These are phyloP conservation scores for Paraplagusia blochii DNA, from an alignment of 2,113 vertebrate genomes.

Conservation along the genomic window DNA sequence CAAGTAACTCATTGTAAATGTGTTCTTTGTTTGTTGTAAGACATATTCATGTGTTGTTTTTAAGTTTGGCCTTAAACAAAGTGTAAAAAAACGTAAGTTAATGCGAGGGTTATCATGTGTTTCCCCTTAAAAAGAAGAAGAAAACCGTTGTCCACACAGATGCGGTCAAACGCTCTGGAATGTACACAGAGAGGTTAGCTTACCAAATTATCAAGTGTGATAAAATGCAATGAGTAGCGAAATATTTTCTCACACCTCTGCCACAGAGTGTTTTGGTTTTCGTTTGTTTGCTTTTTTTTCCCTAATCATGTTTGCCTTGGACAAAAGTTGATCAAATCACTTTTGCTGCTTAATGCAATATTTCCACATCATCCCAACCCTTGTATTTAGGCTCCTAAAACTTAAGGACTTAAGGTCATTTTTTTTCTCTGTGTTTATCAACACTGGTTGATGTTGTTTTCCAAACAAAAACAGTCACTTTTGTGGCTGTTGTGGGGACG, in stretches of 20 bases:
- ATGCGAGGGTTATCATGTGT: constrained; percentile 10
- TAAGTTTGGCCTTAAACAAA: constrained; percentile 10
- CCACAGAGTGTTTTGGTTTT: too few species aligned
- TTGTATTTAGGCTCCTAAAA: constrained; percentile 12
- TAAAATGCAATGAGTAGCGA: not conserved
- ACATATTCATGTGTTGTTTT: constrained; percentile 11
- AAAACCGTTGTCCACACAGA: constrained; percentile 6
- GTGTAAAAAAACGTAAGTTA: constrained; percentile 11
- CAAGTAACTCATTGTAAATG: constrained; percentile 78
- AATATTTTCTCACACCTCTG: constrained; percentile 26
- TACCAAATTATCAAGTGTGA: constrained; percentile 56
- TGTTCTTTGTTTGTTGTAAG: constrained; percentile 28
- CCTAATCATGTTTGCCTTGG: constrained; percentile 41
- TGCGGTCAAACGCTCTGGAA: constrained; percentile 31
- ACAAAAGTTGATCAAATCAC: constrained; percentile 26
- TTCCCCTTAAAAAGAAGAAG: constrained; percentile 17
- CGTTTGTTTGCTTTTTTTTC: constrained; percentile 36
- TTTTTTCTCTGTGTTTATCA: constrained; percentile 21
- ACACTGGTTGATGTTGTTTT: too few species aligned
- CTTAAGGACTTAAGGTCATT: constrained; percentile 2
- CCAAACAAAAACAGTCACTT: too few species aligned
- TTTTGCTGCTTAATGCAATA: constrained; percentile 53
- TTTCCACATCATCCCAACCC: constrained; percentile 33
- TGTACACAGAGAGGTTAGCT: constrained; percentile 46
- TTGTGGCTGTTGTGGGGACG: too few species aligned